Evolutionary conservation across 2,113 vertebrate genomes (phyloP), one percentile per base, ranked within the genome.

Genomic region (Rhadina sibilatrix): DNA sequence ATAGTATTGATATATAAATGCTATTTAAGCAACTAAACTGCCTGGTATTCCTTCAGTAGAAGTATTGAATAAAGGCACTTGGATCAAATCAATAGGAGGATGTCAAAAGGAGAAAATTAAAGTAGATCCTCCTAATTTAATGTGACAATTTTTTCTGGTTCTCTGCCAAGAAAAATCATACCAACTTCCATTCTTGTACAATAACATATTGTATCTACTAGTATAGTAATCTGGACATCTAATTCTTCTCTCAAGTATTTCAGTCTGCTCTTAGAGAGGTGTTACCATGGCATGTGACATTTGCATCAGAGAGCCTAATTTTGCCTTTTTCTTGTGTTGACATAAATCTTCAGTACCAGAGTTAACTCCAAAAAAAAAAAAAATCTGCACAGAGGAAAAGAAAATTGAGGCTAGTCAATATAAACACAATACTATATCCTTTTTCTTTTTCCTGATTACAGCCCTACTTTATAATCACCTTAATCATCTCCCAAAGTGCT

Each of bases 31-130:
- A 90, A 71, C 74, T 68, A n/a, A n/a, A 71, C 49, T 68, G 27
- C 37, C 91, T 84, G 57, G 14, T 91, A 87, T 93, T 96, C 65
- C 44, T 89, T 91, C 61, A 71, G 44, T 76, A 60, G 49, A 87
- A 87, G 82, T 87, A 91, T 24, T 95, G 61, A 95, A 89, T 76
- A 82, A 84, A 89, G 30, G 44, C 61, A 79, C 44, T 81, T 86
- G 38, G 8, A 71, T 60, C 8, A 66, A 93, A 93, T 96, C 90
- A 65, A 95, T 96, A 83, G 38, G 17, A 87, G 24, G 44, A 87
- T 64, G 57, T 66, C 69, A 92, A 80, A 78, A 89, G 40, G 53
- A 91, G 69, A 95, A 96, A 91, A 94, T 92, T 72, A 69, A 89
- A 95, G 56, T 54, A 93, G 78, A 89, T 76, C 31, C 14, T 87